Conservation (phyloP, 2,797 vertebrate genomes). For the Manis javanica region DNA sequence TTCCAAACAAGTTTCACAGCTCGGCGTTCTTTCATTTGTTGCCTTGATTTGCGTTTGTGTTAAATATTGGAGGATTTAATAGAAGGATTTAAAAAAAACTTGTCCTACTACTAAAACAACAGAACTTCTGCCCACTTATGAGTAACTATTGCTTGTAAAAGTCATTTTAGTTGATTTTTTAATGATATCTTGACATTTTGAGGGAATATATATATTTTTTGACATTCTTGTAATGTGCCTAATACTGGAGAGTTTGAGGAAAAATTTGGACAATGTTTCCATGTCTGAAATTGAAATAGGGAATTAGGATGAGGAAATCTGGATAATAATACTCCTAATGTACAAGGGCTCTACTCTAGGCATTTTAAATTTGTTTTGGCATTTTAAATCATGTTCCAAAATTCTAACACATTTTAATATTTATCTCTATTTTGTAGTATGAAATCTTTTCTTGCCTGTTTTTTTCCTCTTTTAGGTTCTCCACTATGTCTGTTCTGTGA, state of each 20-base stretch:
- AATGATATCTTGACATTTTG: background rate
- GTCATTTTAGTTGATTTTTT: background rate
- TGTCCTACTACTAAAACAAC: background rate
- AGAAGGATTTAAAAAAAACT: background rate
- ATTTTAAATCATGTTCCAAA: background rate
- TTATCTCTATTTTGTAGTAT: background rate
- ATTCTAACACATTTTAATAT: background rate
- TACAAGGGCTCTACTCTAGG: background rate
- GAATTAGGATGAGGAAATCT: background rate
- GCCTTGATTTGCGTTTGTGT: background rate
- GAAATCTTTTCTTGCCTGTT: background rate
- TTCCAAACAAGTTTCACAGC: background rate
- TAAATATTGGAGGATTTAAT: background rate
- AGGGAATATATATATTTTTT: background rate
- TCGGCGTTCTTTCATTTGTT: too few species aligned
- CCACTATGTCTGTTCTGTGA: background rate
- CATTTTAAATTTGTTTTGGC: background rate
- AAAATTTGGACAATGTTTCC: background rate
- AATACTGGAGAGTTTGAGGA: background rate
- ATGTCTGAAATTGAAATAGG: too few species aligned
- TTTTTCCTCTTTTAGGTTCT: background rate
- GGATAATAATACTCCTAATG: background rate
- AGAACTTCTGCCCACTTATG: background rate
- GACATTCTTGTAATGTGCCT: background rate
- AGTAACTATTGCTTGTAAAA: background rate